Conservation (phyloP, 2,113 vertebrate genomes). For the Daubentonia madagascariensis region DNA sequence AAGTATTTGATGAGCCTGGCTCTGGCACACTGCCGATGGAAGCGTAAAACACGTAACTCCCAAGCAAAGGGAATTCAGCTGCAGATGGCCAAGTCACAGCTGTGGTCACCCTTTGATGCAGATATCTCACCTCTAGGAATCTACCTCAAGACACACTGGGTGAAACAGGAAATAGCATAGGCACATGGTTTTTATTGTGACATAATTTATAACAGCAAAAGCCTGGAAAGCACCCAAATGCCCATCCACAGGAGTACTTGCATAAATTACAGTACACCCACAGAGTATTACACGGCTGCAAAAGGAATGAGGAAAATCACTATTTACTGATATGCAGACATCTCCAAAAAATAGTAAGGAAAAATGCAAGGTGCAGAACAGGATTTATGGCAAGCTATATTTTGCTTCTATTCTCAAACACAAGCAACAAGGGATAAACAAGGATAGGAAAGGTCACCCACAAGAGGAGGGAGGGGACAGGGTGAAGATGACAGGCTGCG, state of each 20-base stretch:
- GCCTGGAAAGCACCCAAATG: neutral
- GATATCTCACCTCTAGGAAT: neutral
- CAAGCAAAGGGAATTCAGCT: too few relatives aligned
- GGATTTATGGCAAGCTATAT: neutral
- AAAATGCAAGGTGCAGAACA: neutral
- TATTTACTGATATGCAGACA: rapidly evolving
- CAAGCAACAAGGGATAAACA: neutral
- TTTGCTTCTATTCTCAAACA: neutral
- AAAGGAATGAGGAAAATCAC: too few relatives aligned
- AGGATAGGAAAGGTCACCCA: too few relatives aligned
- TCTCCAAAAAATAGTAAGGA: neutral
- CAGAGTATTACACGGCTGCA: rapidly evolving
- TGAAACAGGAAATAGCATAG: rapidly evolving
- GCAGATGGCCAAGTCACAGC: rapidly evolving
- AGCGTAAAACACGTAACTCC: rapidly evolving
- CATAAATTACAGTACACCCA: rapidly evolving
- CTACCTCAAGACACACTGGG: rapidly evolving
- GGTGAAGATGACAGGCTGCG: too few relatives aligned
- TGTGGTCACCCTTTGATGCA: rapidly evolving
- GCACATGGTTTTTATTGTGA: neutral
- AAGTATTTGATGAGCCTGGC: rapidly evolving
- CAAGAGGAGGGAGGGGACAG: too few relatives aligned
- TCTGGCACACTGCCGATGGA: rapidly evolving
- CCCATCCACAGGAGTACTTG: rapidly evolving
- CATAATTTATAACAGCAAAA: neutral